Percentiles rank a stretch among this genome's conserved stretches.
Conservation (phyloP, 2,797 vertebrate species). For the Paedocypris micromegethes region DNA sequence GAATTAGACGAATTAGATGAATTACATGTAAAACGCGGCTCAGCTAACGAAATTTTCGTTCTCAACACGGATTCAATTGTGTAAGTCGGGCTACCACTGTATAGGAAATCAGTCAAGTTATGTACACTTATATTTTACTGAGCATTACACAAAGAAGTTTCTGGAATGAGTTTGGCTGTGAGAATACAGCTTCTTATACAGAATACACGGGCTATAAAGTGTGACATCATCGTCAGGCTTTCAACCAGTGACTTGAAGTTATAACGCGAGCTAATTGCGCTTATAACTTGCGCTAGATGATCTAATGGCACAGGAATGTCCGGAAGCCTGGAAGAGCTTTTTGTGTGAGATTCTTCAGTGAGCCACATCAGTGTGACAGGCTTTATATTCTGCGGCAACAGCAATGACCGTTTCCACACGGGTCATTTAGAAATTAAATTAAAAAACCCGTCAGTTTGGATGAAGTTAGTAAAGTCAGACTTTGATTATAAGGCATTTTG, state of each 20-base stretch:
- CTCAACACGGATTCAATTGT: too few species aligned
- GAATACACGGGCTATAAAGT: background rate
- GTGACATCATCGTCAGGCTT: background rate
- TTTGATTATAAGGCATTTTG: too few species aligned
- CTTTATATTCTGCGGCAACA: slow-evolving; percentile 9
- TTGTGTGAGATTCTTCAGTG: background rate
- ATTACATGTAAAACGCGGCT: too few species aligned
- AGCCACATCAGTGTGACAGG: slow-evolving; percentile 1
- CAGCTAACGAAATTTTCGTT: too few species aligned
- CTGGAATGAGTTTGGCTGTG: too few species aligned
- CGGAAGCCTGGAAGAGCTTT: slow-evolving; percentile 1
- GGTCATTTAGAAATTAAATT: slow-evolving; percentile 17
- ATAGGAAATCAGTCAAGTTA: too few species aligned
- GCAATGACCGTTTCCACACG: slow-evolving; percentile 1
- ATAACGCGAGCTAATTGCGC: slow-evolving; percentile 12
- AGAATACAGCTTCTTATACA: too few species aligned
- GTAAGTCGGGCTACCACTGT: too few species aligned
- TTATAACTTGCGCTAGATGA: slow-evolving; percentile 11
- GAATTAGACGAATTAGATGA: too few species aligned
- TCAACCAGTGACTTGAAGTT: background rate
- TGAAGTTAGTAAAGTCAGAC: background rate
- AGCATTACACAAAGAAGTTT: too few species aligned
- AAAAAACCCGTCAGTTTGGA: background rate
- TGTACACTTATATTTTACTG: too few species aligned
- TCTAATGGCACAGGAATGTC: slow-evolving; percentile 5